Percentiles rank a stretch among this genome's conserved stretches.
These are phyloP conservation scores for Blomia tropicalis DNA, from an alignment of 2,888 invertebrate species.

Conservation along the genomic window DNA sequence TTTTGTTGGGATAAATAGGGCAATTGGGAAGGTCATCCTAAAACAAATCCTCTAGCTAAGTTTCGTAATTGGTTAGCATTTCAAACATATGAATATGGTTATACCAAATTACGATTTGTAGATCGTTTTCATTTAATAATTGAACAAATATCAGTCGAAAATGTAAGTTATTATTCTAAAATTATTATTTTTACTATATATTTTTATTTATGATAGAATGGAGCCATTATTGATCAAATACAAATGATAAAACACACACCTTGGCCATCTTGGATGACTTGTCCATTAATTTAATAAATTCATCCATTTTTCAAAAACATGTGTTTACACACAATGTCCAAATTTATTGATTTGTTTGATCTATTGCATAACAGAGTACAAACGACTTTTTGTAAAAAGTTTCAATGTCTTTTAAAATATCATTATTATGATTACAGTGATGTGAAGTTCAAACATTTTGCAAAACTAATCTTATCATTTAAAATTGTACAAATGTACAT, in stretches of 20 bases:
- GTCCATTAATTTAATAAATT: background rate
- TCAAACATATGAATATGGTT: constrained; percentile 76
- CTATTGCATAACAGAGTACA: too few species aligned
- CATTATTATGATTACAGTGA: too few species aligned
- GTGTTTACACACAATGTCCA: too few species aligned
- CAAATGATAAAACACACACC: constrained; percentile 28
- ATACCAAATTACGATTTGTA: constrained; percentile 55
- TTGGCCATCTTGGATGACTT: constrained; percentile 20
- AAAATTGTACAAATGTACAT: too few species aligned
- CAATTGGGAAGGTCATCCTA: background rate
- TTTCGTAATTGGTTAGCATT: constrained; percentile 64
- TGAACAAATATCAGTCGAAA: constrained; percentile 52
- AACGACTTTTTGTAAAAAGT: too few species aligned
- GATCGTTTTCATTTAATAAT: constrained; percentile 71
- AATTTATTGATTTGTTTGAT: too few species aligned
- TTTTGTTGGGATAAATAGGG: background rate
- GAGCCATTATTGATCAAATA: constrained; percentile 28
- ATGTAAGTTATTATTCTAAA: too few species aligned
- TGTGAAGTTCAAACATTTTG: too few species aligned
- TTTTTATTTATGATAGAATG: constrained; percentile 25
- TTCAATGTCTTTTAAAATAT: too few species aligned
- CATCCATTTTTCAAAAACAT: too few species aligned
- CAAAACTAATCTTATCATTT: too few species aligned
- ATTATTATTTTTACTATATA: too few species aligned
- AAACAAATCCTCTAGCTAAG: constrained; percentile 27